phyloP scores from a whole-genome alignment of 2,113 vertebrate species.

The Oryzias curvinotus region DNA sequence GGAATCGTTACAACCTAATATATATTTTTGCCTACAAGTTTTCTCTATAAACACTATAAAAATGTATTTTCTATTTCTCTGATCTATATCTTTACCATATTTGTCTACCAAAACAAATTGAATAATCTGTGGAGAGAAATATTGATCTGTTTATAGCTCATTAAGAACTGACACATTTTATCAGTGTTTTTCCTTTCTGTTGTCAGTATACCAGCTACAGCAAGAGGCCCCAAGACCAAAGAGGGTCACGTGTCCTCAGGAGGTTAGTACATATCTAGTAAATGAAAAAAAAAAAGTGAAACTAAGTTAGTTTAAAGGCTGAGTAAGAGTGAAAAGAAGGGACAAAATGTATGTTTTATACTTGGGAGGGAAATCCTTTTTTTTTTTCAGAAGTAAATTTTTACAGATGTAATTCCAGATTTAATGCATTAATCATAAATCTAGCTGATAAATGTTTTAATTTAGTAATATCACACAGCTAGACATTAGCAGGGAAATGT shows the following conservation, averaged over 20 bases:
- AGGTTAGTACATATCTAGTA: constrained; percentile 81
- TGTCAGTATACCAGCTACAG: constrained; percentile 95
- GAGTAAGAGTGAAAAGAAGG: neutral
- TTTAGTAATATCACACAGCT: too few species aligned
- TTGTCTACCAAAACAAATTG: constrained; percentile 14
- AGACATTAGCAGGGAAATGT: too few species aligned
- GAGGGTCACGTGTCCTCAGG: constrained; percentile 91
- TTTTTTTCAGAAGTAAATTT: too few species aligned
- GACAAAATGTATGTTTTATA: neutral
- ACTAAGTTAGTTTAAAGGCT: neutral
- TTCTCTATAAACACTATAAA: constrained; percentile 6
- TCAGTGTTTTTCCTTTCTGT: constrained; percentile 61
- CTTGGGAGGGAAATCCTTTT: neutral
- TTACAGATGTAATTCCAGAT: too few species aligned
- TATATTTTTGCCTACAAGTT: neutral
- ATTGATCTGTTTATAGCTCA: constrained; percentile 1
- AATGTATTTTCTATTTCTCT: constrained; percentile 2
- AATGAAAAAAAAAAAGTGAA: neutral
- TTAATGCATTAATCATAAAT: neutral
- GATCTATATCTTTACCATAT: neutral
- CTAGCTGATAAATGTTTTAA: neutral
- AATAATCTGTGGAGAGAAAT: constrained; percentile 1
- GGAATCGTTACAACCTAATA: too few species aligned
- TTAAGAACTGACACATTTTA: constrained; percentile 2
- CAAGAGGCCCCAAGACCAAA: constrained; percentile 96